Percentiles rank a stretch among this genome's conserved stretches.
Evolutionary conservation across 2,113 vertebrate species (phyloP).

Genomic region (Penelope pileata): DNA sequence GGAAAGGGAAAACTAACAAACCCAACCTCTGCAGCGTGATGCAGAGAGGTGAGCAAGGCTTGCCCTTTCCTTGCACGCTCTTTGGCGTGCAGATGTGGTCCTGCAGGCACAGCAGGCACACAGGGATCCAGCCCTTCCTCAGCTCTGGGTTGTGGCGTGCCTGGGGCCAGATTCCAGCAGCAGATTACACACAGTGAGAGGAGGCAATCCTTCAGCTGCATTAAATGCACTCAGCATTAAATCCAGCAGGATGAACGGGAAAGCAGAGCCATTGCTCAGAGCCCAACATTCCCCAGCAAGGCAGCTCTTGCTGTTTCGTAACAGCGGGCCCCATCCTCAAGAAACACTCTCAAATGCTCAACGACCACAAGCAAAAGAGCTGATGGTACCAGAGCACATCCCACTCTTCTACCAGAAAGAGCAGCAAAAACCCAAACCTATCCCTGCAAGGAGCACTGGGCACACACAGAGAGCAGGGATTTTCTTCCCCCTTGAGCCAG

Average conservation of each 20-base stretch:
- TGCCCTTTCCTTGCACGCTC: neutral
- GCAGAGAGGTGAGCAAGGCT: neutral
- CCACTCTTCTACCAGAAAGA: neutral
- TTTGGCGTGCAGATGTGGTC: neutral
- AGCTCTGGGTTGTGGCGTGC: accelerated
- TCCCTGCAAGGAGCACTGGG: too few relatives aligned
- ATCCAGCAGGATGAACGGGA: neutral
- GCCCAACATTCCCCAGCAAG: neutral
- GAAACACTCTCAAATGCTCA: neutral
- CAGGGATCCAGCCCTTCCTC: neutral
- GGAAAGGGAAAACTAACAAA: neutral
- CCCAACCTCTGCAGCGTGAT: neutral
- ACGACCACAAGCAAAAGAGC: neutral
- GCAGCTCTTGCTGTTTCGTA: accelerated
- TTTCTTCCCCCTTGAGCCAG: too few relatives aligned
- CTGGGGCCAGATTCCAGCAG: neutral
- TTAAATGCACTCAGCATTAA: neutral
- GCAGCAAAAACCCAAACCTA: too few relatives aligned
- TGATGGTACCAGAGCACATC: neutral
- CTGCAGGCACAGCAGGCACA: neutral
- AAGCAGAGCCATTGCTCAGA: neutral
- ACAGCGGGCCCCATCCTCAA: neutral
- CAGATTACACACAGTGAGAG: neutral
- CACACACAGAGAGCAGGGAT: too few relatives aligned
- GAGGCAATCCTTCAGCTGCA: neutral